These are phyloP conservation scores for Albula goreensis DNA, from an alignment of 2,113 vertebrate species.

Conservation along the genomic window DNA sequence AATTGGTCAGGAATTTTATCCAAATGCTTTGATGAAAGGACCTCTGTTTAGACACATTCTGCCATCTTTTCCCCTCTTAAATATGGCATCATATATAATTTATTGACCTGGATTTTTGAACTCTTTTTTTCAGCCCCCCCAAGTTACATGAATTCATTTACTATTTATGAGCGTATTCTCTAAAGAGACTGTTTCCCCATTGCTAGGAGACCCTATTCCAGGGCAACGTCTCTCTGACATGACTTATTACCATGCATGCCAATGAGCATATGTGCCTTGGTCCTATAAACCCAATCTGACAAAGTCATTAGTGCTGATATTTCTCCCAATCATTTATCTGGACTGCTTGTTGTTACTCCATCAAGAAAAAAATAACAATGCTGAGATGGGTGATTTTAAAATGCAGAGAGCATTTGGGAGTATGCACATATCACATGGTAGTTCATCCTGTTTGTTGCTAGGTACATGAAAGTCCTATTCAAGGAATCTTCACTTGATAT, in stretches of 20 bases:
- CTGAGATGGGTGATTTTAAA: conserved; percentile 1
- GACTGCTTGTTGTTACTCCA: not conserved
- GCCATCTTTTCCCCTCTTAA: conserved; percentile 15
- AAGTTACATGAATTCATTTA: conserved; percentile 24
- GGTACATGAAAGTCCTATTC: not conserved
- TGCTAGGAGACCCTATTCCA: conserved; percentile 12
- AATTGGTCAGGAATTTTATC: not conserved
- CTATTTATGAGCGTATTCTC: conserved; percentile 25
- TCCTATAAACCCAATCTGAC: conserved; percentile 8
- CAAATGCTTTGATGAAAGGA: not conserved
- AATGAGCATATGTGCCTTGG: not conserved
- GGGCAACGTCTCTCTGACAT: not conserved
- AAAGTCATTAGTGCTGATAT: conserved; percentile 4
- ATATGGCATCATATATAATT: conserved; percentile 31
- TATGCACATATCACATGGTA: not conserved
- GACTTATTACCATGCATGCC: not conserved
- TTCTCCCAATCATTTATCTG: not conserved
- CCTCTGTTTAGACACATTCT: conserved; percentile 12
- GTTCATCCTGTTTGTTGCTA: not conserved
- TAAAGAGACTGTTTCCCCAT: conserved; percentile 18
- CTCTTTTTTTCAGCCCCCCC: conserved; percentile 19
- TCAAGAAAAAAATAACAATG: not conserved
- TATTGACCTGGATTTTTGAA: conserved; percentile 32
- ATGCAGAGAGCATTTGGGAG: not conserved
- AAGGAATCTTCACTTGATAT: not conserved